Base-by-base conservation (phyloP, 2,797 vertebrate genomes). In the Thaleichthys pacificus region DNA sequence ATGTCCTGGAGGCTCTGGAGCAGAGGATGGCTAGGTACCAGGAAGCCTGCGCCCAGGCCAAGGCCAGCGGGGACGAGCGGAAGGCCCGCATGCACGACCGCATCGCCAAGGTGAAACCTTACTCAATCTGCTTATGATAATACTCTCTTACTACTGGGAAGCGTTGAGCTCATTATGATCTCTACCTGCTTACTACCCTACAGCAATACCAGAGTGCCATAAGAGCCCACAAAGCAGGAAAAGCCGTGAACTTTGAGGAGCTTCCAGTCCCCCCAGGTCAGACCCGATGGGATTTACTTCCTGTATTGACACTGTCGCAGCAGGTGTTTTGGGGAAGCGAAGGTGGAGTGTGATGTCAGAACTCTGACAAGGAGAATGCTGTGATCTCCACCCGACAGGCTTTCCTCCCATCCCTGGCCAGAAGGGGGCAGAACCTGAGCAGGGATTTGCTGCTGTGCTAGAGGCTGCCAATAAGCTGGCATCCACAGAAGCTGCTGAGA, bases 131-230 rank as follows among this genome's bases (percentile, higher is more conserved):
- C 9, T 14, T 14, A 2, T 47, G 42, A 47, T 47, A 47, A 47
- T 47, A 47, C 8, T 47, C 8, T 47, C 42, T 47, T 47, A 47
- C 42, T 47, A 47, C 42, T 14, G 12, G 12, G 38, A 42, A 42
- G 42, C 14, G 42, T 47, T 47, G 9, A 14, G 42, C 42, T 47
- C 42, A 14, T 47, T 47, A 14, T 47, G 42, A 47, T 47, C 42
- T 47, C 51, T 8, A 17, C 19, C 51, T 56, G 15, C 51, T 4
- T n/a, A 5, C 17, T n/a, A 17, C 51, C 51, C 6, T 21, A 67
- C 91, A 99, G 97, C 97, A 99, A 97, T 99, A 99, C 87, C 96
- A 97, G 81, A 93, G 94, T 76, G 96, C 96, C 81, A 95, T 99
- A 77, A 93, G 94, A 78, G 79, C 94, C 35, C 94, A 97, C 84